Conservation (phyloP, 2,113 vertebrate genomes). For the Plecotus auritus region DNA sequence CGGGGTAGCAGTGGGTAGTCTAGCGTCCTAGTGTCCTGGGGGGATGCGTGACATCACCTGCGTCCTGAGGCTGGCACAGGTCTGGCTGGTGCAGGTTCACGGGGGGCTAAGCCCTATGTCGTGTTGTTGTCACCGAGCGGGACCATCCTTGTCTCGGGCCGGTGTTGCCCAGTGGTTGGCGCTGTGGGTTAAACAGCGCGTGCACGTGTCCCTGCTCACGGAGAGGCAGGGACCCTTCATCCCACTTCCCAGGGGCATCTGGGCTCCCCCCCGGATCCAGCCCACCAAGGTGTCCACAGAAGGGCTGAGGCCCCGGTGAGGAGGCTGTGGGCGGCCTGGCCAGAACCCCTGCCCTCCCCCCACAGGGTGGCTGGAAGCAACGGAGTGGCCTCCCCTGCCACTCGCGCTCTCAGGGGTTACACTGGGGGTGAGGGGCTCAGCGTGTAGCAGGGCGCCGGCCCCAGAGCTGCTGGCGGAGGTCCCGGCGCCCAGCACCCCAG, state of each 20-base stretch:
- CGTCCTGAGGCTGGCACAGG: neutral
- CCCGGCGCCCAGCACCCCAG: fast-evolving
- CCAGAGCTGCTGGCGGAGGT: neutral
- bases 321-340: fast-evolving
- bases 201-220: fast-evolving
- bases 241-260: neutral
- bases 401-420: neutral
- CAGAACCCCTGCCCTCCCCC: neutral
- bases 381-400: neutral
- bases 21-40: neutral
- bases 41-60: neutral
- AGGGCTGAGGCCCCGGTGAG: neutral
- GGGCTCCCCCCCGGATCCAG: neutral
- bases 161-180: neutral
- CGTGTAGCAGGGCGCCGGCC: fast-evolving
- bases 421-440: neutral
- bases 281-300: no score
- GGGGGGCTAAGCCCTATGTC: fast-evolving
- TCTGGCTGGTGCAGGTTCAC: neutral
- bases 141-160: fast-evolving
- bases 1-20: fast-evolving
- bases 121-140: fast-evolving
- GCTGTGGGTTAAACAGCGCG: fast-evolving
- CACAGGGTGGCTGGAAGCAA: neutral
- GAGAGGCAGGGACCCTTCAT: neutral